These are phyloP conservation scores for Eupithecia dodoneata DNA, from an alignment of 2,888 invertebrate genomes.

Conservation along the genomic window DNA sequence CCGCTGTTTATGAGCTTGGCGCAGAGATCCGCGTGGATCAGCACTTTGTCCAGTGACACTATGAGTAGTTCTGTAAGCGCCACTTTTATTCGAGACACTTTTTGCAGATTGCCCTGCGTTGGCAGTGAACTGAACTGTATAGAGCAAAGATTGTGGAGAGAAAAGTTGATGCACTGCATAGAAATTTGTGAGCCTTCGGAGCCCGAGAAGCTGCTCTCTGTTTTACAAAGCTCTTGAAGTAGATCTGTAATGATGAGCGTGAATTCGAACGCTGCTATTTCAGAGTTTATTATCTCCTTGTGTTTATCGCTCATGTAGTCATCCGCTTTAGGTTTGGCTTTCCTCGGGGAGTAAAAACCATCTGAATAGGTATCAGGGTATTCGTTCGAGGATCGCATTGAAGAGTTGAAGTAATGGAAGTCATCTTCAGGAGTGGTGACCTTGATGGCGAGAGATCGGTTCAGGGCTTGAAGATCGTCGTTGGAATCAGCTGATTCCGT, in stretches of 20 bases:
- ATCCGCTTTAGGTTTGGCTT: slow-evolving; percentile 75
- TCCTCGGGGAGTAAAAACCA: slow-evolving; percentile 64
- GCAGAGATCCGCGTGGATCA: slow-evolving; percentile 80
- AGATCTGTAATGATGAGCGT: slow-evolving; percentile 83
- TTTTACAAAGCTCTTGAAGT: slow-evolving; percentile 80
- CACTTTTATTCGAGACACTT: slow-evolving; percentile 80
- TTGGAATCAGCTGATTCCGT: slow-evolving; percentile 78
- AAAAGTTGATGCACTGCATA: slow-evolving; percentile 85
- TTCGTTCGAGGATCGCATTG: slow-evolving; percentile 65
- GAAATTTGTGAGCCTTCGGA: slow-evolving; percentile 83
- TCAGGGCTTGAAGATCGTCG: slow-evolving; percentile 78
- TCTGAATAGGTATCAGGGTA: slow-evolving; percentile 68
- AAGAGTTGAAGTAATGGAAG: slow-evolving; percentile 85
- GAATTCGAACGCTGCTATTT: slow-evolving; percentile 83
- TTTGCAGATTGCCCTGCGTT: slow-evolving; percentile 56
- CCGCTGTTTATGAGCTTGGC: slow-evolving; percentile 85
- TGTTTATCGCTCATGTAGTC: slow-evolving; percentile 83
- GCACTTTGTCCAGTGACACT: slow-evolving; percentile 82
- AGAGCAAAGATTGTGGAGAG: slow-evolving; percentile 84
- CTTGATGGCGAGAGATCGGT: slow-evolving; percentile 82
- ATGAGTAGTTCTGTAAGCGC: slow-evolving; percentile 84
- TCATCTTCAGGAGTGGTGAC: slow-evolving; percentile 84
- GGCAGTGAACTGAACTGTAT: slow-evolving; percentile 84
- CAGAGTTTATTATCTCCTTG: slow-evolving; percentile 78
- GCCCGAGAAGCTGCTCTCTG: slow-evolving; percentile 79